phyloP scores from a whole-genome alignment of 2,113 vertebrate genomes.

The Forbesichthys papilliferus region DNA sequence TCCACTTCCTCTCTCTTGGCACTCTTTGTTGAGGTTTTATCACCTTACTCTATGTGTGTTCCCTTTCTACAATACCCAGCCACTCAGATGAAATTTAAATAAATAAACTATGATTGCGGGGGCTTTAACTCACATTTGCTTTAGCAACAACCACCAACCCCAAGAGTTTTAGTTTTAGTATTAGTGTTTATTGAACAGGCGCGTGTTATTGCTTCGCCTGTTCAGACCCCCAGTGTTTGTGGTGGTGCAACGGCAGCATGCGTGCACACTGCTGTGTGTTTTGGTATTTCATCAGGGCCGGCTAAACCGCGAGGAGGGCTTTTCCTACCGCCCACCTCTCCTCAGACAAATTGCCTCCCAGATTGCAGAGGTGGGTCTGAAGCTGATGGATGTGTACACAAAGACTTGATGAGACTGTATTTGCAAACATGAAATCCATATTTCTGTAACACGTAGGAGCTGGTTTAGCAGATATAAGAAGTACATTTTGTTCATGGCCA shows the following conservation, averaged over 20 bases:
- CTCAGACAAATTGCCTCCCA: slow-evolving; percentile 74
- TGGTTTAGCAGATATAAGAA: slow-evolving; percentile 20
- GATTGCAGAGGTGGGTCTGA: slow-evolving; percentile 73
- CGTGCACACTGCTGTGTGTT: slow-evolving; percentile 57
- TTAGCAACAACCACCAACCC: background rate
- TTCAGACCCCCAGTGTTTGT: slow-evolving; percentile 44
- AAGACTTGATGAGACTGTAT: slow-evolving; percentile 68
- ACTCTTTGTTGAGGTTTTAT: slow-evolving; percentile 57
- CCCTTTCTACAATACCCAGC: slow-evolving; percentile 45
- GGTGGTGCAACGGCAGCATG: slow-evolving; percentile 36
- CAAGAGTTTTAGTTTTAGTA: background rate
- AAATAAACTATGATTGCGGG: background rate
- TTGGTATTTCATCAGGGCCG: slow-evolving; percentile 68
- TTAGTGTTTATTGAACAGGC: no score
- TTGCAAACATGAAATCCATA: slow-evolving; percentile 70
- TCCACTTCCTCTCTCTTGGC: slow-evolving; percentile 61
- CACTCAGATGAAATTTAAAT: slow-evolving; percentile 20
- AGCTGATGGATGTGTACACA: slow-evolving; percentile 71
- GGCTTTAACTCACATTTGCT: background rate
- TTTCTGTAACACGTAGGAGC: slow-evolving; percentile 57
- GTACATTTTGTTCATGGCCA: slow-evolving; percentile 8
- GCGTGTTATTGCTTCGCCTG: background rate
- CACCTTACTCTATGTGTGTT: slow-evolving; percentile 50
- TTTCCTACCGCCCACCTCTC: slow-evolving; percentile 68
- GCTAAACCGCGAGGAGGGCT: slow-evolving; percentile 74